Base-by-base conservation (phyloP, 2,113 vertebrate species). In the Gulo gulo region DNA sequence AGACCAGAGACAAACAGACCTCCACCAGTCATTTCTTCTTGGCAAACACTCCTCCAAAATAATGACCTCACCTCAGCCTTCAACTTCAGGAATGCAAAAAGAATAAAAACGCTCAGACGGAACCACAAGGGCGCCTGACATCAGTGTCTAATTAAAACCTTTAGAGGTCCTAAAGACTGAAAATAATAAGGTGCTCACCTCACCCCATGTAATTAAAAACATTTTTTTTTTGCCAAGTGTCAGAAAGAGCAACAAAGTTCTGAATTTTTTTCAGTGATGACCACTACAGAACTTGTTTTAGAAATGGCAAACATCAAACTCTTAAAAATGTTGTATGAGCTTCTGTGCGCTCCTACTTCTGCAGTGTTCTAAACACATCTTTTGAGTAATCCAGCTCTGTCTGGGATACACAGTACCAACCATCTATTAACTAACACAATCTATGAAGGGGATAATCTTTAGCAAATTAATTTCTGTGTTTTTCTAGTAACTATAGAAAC, bases 111-210 rank as follows among this genome's bases (percentile, higher is more conserved):
- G 76, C 24, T 69, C 84, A 74, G 85, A 85, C 59, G 73, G 91
- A 86, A 90, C 83, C 86, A 96, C 83, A 88, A 65, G 86, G 86
- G 47, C 88, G 31, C 59, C 57, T 93, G 91, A 95, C 96, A 83
- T 86, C 91, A 92, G 83, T 52, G 65, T 36, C 86, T 97, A 96
- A 97, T 96, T 97, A 96, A 97, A 95, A 86, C 88, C 91, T 89
- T 80, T 47, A 90, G 29, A 65, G n/a, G 42, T 74, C 80, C 87
- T 89, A 87, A 92, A 65, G n/a, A 39, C 55, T 88, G 89, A 92
- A 92, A 96, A 98, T 93, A 95, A 91, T 76, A 80, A 95, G 63
- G 67, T 89, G 18, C 15, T 65, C 34, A n/a, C 79, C 59, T 61
- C 42, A 52, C 52, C 50, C 69, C 24, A 61, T 84, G 16, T 71